Base-by-base conservation (phyloP, 53 echinoderm and acorn worm species). In the Hippasteria phrygiana region DNA sequence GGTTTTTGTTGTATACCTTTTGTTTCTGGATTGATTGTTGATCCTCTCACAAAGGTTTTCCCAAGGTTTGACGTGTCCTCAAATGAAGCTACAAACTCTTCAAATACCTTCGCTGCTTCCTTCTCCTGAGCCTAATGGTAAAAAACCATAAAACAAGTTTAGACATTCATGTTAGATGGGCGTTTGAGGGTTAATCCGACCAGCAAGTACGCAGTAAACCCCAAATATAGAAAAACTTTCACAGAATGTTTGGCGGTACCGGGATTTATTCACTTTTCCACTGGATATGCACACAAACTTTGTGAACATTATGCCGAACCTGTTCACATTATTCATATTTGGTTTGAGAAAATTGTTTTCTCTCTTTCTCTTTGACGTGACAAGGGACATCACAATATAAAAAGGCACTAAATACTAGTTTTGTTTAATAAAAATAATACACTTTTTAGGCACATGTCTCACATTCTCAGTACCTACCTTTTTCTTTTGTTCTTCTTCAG, bases 21-120 rank as follows among this genome's bases (percentile, higher is more conserved):
- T n/a, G 93, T 95, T 86, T 94, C 99, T 47, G 99, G 93, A 35
- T 98, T 94, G 16, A 98, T 98, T 12, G 94, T 95, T 37, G 89
- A 86, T 36, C 99, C 99, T 90, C 99, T 88, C 32, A 98, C 87
- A 64, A 98, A 98, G 1, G 99, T 71, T 76, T 98, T 98, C 26
- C 91, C 94, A n/a, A 87, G 91, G 41, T 89, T 66, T 16, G 96
- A 93, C 20, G 92, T 75, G 20, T 90, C 95, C 80, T 93, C 89
- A 93, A 98, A 98, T 2, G 96, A 96, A 14, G 99, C 99, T 8
- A 98, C 99, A 94, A 98, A 98, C 65, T 98, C 99, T 50, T 98
- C 96, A 80, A 92, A 94, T 16, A 98, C 94, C 69, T 94, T 96
- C 43, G 99, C 99, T 26, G 99, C 93, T 74, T 96, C 99, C 32